phyloP scores from a whole-genome alignment of 2,113 vertebrate species.

The Alexandromys fortis region DNA sequence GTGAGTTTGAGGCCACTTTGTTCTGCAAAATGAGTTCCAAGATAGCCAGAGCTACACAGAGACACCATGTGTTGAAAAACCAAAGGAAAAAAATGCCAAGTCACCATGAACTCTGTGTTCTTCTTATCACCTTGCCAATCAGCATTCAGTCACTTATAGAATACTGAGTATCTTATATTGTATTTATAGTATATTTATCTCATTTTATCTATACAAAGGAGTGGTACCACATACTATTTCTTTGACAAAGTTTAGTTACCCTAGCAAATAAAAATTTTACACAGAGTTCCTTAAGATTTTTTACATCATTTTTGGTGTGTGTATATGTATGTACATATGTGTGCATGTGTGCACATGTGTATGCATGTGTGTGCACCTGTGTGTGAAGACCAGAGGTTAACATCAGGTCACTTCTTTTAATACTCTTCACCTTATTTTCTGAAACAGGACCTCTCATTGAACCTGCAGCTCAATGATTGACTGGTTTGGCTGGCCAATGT shows the following conservation, averaged over 20 bases:
- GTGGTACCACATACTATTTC: background rate
- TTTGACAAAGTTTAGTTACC: background rate
- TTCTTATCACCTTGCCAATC: background rate
- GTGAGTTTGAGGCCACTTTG: too few species aligned
- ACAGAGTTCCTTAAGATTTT: background rate
- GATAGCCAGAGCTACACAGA: too few species aligned
- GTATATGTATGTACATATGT: background rate
- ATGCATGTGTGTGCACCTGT: background rate
- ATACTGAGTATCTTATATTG: too few species aligned
- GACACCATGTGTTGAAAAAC: background rate
- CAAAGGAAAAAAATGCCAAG: background rate
- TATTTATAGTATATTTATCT: too few species aligned
- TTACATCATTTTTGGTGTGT: background rate
- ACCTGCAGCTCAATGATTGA: background rate
- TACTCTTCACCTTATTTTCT: background rate
- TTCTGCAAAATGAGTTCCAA: too few species aligned
- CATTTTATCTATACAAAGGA: background rate
- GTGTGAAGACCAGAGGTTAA: background rate
- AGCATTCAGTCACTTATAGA: background rate
- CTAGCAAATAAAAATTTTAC: background rate
- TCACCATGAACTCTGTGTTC: background rate
- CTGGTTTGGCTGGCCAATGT: background rate
- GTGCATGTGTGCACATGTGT: background rate
- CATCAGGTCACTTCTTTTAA: background rate
- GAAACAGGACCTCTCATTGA: background rate